Conservation (phyloP, 2,113 vertebrate species). For the Corythaeola cristata region DNA sequence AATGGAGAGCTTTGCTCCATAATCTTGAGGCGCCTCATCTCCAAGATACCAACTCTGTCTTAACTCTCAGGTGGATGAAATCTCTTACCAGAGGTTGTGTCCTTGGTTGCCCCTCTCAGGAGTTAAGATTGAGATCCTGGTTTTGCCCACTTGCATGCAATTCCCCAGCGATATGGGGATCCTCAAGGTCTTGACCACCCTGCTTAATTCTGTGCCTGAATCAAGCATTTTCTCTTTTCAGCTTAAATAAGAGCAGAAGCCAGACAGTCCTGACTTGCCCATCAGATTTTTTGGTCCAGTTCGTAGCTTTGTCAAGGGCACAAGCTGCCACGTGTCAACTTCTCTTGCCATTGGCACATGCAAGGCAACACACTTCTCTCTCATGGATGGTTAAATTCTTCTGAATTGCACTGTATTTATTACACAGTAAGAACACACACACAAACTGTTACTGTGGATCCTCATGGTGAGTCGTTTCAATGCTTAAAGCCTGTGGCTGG, state of each 20-base stretch:
- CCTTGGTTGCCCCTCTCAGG: not conserved
- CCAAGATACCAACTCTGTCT: not conserved
- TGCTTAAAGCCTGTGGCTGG: not conserved
- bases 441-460: not conserved
- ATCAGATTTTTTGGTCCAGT: not conserved
- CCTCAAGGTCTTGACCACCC: not conserved
- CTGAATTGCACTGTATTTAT: not conserved
- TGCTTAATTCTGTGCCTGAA: not conserved
- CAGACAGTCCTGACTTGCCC: not conserved
- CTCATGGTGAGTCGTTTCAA: not conserved
- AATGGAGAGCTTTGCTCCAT: not conserved
- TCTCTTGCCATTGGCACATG: not conserved
- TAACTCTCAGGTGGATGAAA: not conserved
- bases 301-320: not conserved
- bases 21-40: not conserved
- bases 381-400: not conserved
- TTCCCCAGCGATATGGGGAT: not conserved
- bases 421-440: not conserved
- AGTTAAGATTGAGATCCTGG: not conserved
- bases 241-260: not conserved
- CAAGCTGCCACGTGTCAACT: not conserved
- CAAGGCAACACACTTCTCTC: accelerated
- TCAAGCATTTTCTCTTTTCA: not conserved
- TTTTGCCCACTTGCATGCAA: not conserved
- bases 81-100: not conserved